Evolutionary conservation across 2,797 vertebrate genomes (phyloP).

Genomic region (Cheirogaleus major): DNA sequence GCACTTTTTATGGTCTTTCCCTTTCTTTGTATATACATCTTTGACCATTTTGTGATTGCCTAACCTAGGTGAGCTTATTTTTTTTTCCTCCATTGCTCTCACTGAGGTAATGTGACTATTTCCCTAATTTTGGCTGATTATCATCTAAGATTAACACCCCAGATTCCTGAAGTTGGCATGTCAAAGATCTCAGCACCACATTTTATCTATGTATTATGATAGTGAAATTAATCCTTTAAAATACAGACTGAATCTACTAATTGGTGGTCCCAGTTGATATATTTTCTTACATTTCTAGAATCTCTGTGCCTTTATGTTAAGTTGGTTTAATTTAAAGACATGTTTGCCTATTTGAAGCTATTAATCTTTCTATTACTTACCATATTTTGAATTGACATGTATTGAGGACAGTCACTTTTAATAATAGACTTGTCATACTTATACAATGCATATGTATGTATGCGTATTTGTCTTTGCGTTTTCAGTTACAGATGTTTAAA

Average conservation of each 20-base stretch:
- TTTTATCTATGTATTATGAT: background rate
- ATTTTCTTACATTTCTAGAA: background rate
- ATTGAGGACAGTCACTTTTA: background rate
- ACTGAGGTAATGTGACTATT: background rate
- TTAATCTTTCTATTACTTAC: background rate
- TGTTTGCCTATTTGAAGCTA: background rate
- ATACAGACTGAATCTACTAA: background rate
- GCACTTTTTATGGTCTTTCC: background rate
- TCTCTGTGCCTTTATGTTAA: background rate
- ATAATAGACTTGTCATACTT: background rate
- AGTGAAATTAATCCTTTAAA: background rate
- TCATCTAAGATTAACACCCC: background rate
- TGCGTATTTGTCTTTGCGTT: background rate
- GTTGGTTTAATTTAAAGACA: background rate
- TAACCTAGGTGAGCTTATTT: background rate
- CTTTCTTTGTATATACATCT: background rate
- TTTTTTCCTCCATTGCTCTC: background rate
- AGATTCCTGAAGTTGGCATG: background rate
- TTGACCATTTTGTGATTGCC: background rate
- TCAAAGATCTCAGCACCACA: background rate
- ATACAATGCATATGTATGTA: background rate
- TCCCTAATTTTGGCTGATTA: background rate
- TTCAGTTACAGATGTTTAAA: background rate
- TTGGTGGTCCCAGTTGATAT: background rate
- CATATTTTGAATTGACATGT: background rate